These are phyloP conservation scores for Arbacia lixula DNA, from an alignment of 53 echinoderm and acorn worm genomes.

Conservation along the genomic window DNA sequence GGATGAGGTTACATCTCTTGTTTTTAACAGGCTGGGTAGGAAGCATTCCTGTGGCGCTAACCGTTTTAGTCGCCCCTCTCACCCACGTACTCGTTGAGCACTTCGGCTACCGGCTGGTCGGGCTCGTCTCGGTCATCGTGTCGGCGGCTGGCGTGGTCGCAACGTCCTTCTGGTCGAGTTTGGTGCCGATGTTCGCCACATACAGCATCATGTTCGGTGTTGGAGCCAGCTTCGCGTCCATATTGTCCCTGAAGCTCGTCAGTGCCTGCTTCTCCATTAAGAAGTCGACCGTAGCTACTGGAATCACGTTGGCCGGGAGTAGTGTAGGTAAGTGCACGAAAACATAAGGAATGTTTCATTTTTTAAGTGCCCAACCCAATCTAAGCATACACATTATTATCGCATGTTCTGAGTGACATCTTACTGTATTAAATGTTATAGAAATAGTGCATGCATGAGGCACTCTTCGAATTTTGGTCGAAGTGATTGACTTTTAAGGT, in stretches of 20 bases:
- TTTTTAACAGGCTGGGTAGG: slow-evolving; percentile 30
- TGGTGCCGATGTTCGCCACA: not conserved
- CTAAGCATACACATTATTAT: too few species aligned
- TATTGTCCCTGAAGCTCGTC: not conserved
- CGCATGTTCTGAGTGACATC: too few species aligned
- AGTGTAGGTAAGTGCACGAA: slow-evolving; percentile 17
- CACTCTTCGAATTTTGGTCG: too few species aligned
- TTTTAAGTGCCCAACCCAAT: too few species aligned
- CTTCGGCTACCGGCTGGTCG: slow-evolving; percentile 34
- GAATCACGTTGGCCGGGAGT: not conserved
- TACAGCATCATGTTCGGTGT: slow-evolving; percentile 26
- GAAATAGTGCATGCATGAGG: too few species aligned
- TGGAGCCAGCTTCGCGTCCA: not conserved
- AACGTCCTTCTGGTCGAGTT: slow-evolving; percentile 11
- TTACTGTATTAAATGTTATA: too few species aligned
- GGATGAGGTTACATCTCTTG: too few species aligned
- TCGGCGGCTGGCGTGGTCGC: not conserved
- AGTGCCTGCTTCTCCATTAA: not conserved
- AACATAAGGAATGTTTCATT: too few species aligned
- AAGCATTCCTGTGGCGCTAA: not conserved
- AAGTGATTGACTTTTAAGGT: too few species aligned
- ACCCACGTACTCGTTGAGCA: slow-evolving; percentile 18
- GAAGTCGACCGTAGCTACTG: not conserved
- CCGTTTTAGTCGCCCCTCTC: slow-evolving; percentile 15
- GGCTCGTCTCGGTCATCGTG: not conserved